Evolutionary conservation across 1,140 invertebrate genomes (phyloP).

Genomic region (Muscidifurax raptorellus): DNA sequence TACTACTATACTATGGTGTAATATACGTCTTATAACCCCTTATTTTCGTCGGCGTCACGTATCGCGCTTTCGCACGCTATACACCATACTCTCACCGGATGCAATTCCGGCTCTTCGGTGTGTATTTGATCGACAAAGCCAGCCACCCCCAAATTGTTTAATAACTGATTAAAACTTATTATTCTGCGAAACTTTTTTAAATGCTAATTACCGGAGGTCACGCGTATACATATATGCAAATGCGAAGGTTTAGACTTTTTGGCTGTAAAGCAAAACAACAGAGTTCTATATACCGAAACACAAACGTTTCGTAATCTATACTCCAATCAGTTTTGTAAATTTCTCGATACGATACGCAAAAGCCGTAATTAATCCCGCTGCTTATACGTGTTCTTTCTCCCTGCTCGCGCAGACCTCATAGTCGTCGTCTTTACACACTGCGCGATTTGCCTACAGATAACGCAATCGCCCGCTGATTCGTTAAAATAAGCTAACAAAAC

Average conservation of each 20-base stretch:
- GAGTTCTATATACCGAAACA: neutral
- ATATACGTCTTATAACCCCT: no score
- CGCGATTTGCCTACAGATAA: neutral
- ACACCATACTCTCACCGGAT: no score
- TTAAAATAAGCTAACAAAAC: neutral
- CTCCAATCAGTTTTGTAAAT: conserved; percentile 39
- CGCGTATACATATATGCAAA: neutral
- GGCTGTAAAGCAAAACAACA: neutral
- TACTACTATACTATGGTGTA: neutral
- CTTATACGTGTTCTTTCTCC: neutral
- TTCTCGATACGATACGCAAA: conserved; percentile 22
- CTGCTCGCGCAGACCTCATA: neutral
- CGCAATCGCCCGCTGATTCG: neutral
- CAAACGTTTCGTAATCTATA: conserved; percentile 21
- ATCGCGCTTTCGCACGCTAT: conserved; percentile 2
- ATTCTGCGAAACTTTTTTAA: neutral
- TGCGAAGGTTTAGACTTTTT: neutral
- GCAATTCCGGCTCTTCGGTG: neutral
- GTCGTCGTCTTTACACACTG: neutral
- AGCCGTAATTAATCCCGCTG: conserved; percentile 18
- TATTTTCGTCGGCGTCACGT: conserved; percentile 35
- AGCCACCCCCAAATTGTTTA: conserved; percentile 5
- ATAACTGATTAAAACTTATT: no score
- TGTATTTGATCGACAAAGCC: conserved; percentile 5
- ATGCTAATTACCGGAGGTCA: neutral